A percentile compares a stretch with the other conserved stretches of the same genome.
phyloP scores from a whole-genome alignment of 2,797 vertebrate genomes.

The Huso huso region DNA sequence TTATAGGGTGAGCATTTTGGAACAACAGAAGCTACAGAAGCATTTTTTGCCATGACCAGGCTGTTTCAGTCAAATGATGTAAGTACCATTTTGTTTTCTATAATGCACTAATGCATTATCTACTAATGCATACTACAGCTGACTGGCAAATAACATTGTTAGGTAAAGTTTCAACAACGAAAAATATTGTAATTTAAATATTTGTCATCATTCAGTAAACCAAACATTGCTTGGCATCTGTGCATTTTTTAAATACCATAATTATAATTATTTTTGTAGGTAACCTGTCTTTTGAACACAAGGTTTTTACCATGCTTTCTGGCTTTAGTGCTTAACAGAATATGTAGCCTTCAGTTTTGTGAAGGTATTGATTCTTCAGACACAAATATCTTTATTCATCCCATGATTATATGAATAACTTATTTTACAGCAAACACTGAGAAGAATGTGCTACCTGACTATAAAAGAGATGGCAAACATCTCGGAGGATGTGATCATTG shows the following conservation, averaged over 20 bases:
- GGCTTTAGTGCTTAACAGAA: no score
- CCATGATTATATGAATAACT: not conserved
- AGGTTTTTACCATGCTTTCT: no score
- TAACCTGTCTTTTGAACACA: no score
- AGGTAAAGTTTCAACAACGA: no score
- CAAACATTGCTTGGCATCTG: no score
- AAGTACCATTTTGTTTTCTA: constrained; percentile 32
- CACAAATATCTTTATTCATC: not conserved
- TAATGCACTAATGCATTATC: no score
- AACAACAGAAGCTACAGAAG: constrained; percentile 91
- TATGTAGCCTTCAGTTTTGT: not conserved
- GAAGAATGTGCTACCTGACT: constrained; percentile 94
- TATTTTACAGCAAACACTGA: constrained; percentile 77
- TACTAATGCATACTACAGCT: no score
- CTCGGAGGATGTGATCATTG: constrained; percentile 96
- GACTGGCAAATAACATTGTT: no score
- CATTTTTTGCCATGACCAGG: constrained; percentile 96
- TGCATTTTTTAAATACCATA: no score
- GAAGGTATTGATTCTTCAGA: not conserved
- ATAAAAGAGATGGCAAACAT: constrained; percentile 99
- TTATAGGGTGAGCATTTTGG: constrained; percentile 90
- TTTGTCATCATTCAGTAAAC: no score
- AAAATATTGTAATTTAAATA: no score
- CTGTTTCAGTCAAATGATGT: constrained; percentile 97
- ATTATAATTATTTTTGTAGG: no score